Percentiles rank a stretch among this genome's conserved stretches.
These are phyloP conservation scores for Toxostoma redivivum DNA, from an alignment of 2,113 vertebrate species.

Conservation along the genomic window DNA sequence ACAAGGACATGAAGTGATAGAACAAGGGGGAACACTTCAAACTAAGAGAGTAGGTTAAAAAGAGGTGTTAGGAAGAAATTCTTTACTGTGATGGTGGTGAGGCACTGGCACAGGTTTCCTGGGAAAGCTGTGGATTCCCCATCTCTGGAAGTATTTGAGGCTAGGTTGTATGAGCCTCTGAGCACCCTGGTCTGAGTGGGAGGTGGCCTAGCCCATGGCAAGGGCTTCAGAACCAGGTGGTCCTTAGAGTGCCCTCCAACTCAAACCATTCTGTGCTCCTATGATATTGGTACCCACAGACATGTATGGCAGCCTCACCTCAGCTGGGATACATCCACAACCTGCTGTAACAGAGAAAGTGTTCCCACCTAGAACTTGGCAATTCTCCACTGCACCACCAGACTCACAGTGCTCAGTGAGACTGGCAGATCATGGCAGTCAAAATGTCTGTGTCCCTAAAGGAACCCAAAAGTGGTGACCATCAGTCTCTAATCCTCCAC, in stretches of 20 bases:
- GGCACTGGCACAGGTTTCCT: not conserved
- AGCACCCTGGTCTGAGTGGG: not conserved
- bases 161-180: not conserved
- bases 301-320: not conserved
- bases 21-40: not conserved
- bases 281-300: not conserved
- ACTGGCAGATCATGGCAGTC: not conserved
- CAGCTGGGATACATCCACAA: not conserved
- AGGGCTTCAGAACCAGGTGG: not conserved
- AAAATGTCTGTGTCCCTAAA: not conserved
- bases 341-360: not conserved
- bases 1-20: not conserved
- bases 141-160: not conserved
- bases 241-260: not conserved
- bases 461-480: not conserved
- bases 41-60: not conserved
- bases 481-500: not conserved
- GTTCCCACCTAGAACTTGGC: not conserved
- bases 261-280: not conserved
- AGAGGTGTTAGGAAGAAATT: not conserved
- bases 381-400: not conserved
- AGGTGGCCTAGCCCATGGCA: not conserved
- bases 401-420: fast-evolving
- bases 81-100: not conserved
- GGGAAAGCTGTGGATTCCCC: not conserved